A percentile compares a stretch with the other conserved stretches of the same genome.
phyloP scores from a whole-genome alignment of 1,140 invertebrate species.

The Zaprionus capensis region DNA sequence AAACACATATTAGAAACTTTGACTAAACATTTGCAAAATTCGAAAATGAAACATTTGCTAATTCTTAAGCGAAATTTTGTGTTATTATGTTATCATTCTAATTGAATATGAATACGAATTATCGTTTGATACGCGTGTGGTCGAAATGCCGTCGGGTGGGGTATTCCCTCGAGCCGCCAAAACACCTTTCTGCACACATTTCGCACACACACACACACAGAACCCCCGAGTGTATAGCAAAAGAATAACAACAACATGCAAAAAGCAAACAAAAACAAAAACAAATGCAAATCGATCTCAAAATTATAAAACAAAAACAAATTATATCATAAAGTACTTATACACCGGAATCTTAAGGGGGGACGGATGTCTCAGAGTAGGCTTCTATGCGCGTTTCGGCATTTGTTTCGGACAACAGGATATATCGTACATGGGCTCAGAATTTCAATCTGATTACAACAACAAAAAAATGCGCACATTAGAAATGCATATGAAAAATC shows the following conservation, averaged over 20 bases:
- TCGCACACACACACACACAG: conserved; percentile 8
- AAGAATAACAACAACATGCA: conserved; percentile 13
- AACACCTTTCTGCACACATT: conserved; percentile 21
- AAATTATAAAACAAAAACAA: conserved; percentile 71
- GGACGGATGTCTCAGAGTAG: conserved; percentile 14
- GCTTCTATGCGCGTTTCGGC: conserved; percentile 34
- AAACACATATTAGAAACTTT: conserved; percentile 33
- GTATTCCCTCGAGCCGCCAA: not conserved
- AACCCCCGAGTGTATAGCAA: conserved; percentile 23
- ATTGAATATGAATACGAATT: conserved; percentile 36
- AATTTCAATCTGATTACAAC: conserved; percentile 27
- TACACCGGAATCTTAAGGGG: conserved; percentile 24
- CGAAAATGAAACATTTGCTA: conserved; percentile 30
- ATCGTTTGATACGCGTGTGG: conserved; percentile 27
- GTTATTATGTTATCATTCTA: conserved; percentile 40
- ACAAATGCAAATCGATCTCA: conserved; percentile 81
- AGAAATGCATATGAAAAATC: conserved; percentile 5
- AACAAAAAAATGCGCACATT: conserved; percentile 69
- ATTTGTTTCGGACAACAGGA: conserved; percentile 17
- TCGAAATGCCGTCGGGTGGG: conserved; percentile 30
- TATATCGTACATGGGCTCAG: conserved; percentile 1
- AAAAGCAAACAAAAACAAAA: conserved; percentile 51
- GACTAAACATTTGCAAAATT: conserved; percentile 45
- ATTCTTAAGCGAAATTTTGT: conserved; percentile 45
- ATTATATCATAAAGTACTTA: conserved; percentile 46